Percentiles rank a stretch among this genome's conserved stretches.
Evolutionary conservation across 2,888 invertebrate genomes (phyloP).

Genomic region (Synanthedon andrenaeformis): DNA sequence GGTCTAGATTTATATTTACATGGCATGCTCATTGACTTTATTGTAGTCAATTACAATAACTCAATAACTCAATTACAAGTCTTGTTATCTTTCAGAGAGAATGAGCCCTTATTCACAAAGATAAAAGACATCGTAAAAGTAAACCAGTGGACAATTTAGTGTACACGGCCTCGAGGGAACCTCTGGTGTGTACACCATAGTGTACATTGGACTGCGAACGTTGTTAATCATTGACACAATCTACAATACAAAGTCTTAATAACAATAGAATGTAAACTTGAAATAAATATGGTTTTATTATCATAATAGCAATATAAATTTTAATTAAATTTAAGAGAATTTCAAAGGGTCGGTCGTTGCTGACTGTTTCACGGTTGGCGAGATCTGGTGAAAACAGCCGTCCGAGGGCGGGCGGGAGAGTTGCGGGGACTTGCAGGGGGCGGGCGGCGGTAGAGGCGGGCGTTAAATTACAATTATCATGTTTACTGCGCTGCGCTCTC

Average conservation of each 20-base stretch:
- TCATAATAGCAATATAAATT: slow-evolving; percentile 1
- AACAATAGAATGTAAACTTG: not conserved
- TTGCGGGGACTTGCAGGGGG: slow-evolving; percentile 9
- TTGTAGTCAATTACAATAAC: too few species aligned
- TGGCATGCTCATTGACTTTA: too few species aligned
- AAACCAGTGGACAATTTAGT: too few species aligned
- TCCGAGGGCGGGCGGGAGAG: slow-evolving; percentile 4
- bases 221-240: too few species aligned
- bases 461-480: slow-evolving; percentile 55
- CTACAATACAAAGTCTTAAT: not conserved
- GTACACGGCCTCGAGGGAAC: too few species aligned
- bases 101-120: too few species aligned
- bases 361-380: slow-evolving; percentile 43
- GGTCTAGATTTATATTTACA: too few species aligned
- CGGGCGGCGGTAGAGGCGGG: slow-evolving; percentile 8
- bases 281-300: not conserved
- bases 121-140: too few species aligned
- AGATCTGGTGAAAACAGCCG: slow-evolving; percentile 24
- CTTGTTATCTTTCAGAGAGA: too few species aligned
- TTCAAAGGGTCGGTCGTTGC: slow-evolving; percentile 44
- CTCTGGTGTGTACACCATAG: too few species aligned
- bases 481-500: slow-evolving; percentile 33
- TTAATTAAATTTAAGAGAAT: slow-evolving; percentile 53
- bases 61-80: too few species aligned
- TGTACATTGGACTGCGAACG: too few species aligned